Evolutionary conservation across 2,113 vertebrate genomes (phyloP).

Genomic region (Sceloporus undulatus): DNA sequence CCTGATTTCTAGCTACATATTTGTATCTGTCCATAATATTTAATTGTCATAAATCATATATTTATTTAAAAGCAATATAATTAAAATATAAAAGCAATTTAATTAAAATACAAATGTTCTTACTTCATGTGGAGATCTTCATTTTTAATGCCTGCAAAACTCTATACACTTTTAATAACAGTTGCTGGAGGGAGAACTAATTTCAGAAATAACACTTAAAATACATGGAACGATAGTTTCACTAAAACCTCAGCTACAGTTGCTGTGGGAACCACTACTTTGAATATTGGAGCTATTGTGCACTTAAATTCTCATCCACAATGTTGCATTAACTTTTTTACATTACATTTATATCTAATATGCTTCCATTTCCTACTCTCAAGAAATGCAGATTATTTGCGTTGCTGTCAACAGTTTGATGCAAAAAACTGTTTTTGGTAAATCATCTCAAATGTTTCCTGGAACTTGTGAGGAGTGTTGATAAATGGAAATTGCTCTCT

Average conservation of each 20-base stretch:
- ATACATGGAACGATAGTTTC: conserved; percentile 40
- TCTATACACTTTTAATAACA: conserved; percentile 17
- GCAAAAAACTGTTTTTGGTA: conserved; percentile 81
- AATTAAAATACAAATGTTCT: neutral
- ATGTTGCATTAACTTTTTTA: conserved; percentile 74
- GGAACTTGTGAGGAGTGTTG: conserved; percentile 78
- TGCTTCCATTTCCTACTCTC: conserved; percentile 78
- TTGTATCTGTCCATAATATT: neutral
- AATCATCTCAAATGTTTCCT: conserved; percentile 83
- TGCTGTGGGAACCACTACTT: conserved; percentile 71
- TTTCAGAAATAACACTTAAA: conserved; percentile 59
- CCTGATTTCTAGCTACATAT: neutral
- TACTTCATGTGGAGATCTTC: conserved; percentile 46
- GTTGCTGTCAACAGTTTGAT: conserved; percentile 68
- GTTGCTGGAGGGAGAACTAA: conserved; percentile 25
- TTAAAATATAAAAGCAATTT: neutral
- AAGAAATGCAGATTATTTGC: conserved; percentile 81
- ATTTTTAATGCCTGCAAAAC: conserved; percentile 37
- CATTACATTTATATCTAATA: conserved; percentile 79
- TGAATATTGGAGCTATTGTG: conserved; percentile 67
- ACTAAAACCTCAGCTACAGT: conserved; percentile 57
- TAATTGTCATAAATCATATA: neutral
- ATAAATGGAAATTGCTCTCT: conserved; percentile 82
- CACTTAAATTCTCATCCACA: conserved; percentile 69
- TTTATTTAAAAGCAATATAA: conserved; percentile 16